Evolutionary conservation across 2,888 invertebrate genomes (phyloP).

Genomic region (Drosophila formosana): DNA sequence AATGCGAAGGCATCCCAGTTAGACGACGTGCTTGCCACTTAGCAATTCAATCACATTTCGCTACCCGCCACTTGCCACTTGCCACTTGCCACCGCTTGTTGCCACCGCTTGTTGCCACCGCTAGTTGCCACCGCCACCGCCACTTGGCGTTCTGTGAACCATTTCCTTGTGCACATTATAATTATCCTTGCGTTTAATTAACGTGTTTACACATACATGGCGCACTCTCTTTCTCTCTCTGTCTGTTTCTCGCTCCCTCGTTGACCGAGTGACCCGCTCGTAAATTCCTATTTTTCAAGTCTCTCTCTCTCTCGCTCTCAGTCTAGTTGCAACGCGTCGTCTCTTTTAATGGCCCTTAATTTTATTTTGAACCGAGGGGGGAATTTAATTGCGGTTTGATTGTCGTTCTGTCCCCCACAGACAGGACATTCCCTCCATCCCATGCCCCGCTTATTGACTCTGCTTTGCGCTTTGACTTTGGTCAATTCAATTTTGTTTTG

Average conservation of each 20-base stretch:
- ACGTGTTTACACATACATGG: slow-evolving; percentile 57
- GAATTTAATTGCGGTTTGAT: slow-evolving; percentile 67
- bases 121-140: slow-evolving; percentile 8
- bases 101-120: slow-evolving; percentile 29
- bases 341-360: slow-evolving; percentile 64
- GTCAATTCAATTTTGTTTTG: slow-evolving; percentile 61
- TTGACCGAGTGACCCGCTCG: slow-evolving; percentile 64
- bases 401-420: slow-evolving; percentile 24
- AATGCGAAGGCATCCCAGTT: slow-evolving; percentile 7
- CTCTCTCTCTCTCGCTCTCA: slow-evolving; percentile 13
- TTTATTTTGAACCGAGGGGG: slow-evolving; percentile 57
- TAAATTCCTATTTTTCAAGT: slow-evolving; percentile 43
- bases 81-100: slow-evolving; percentile 12
- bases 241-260: slow-evolving; percentile 5
- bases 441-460: slow-evolving; percentile 1
- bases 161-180: slow-evolving; percentile 59
- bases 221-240: slow-evolving; percentile 19
- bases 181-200: slow-evolving; percentile 73
- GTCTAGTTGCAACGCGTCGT: slow-evolving; percentile 28
- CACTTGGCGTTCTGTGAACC: slow-evolving; percentile 28
- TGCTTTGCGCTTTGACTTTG: slow-evolving; percentile 49
- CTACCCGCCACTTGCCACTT: slow-evolving; percentile 14
- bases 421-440: background rate
- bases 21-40: slow-evolving; percentile 46
- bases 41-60: slow-evolving; percentile 64